These are phyloP conservation scores for Tetranychus piercei DNA, from an alignment of 2,888 invertebrate genomes.

Conservation along the genomic window DNA sequence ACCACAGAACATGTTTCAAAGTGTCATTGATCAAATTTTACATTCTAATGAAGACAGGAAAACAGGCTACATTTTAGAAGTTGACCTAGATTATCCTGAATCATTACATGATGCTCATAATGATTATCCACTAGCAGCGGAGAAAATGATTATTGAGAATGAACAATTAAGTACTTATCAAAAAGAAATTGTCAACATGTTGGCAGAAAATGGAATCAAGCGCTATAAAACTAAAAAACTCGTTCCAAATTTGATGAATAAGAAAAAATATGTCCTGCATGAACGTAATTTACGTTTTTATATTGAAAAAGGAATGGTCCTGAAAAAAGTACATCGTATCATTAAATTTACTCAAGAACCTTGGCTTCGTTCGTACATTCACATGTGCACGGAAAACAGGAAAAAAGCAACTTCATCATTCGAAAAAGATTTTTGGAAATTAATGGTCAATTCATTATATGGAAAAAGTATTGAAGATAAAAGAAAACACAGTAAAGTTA, in stretches of 20 bases:
- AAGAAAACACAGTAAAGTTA: conserved; percentile 28
- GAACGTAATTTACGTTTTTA: background rate
- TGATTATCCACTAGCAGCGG: conserved; percentile 23
- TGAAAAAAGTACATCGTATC: background rate
- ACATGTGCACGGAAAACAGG: conserved; percentile 23
- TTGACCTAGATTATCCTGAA: conserved; percentile 21
- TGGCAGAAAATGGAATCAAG: background rate
- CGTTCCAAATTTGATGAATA: conserved; percentile 21
- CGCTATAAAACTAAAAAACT: conserved; percentile 14
- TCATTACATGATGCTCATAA: conserved; percentile 16
- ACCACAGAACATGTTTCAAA: background rate
- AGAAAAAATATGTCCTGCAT: conserved; percentile 16
- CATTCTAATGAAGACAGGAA: background rate
- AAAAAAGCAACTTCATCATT: conserved; percentile 30
- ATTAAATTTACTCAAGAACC: conserved; percentile 19
- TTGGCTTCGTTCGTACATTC: conserved; percentile 25
- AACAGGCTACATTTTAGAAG: conserved; percentile 20
- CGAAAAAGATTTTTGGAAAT: conserved; percentile 32
- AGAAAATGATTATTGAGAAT: conserved; percentile 13
- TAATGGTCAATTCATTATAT: conserved; percentile 31
- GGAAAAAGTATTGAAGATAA: conserved; percentile 31
- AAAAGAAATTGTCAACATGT: background rate
- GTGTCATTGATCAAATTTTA: background rate
- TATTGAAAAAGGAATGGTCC: background rate
- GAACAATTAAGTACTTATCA: background rate